Evolutionary conservation across 1,140 invertebrate species (phyloP).

Genomic region (Ericerus pela): DNA sequence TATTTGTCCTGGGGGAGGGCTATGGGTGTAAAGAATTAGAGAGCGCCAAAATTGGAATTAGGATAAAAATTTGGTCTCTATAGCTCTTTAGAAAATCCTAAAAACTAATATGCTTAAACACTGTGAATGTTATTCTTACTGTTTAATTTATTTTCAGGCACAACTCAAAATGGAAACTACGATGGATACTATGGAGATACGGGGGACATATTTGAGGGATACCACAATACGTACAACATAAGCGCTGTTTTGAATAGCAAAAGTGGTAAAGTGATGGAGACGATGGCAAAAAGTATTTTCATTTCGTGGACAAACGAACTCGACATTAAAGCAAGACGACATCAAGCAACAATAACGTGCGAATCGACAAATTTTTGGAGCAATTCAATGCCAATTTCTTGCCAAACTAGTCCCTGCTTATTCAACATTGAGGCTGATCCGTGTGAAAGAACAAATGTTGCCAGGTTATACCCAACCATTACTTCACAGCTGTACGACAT

Average conservation of each 20-base stretch:
- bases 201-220: constrained; percentile 17
- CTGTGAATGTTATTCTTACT: too few relatives aligned
- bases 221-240: constrained; percentile 19
- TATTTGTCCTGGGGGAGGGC: too few relatives aligned
- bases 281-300: constrained; percentile 15
- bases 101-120: too few relatives aligned
- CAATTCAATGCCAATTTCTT: constrained; percentile 17
- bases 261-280: constrained; percentile 18
- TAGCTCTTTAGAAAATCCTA: too few relatives aligned
- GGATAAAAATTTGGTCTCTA: too few relatives aligned
- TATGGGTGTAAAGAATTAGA: too few relatives aligned
- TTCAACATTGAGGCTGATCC: constrained; percentile 49
- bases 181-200: constrained; percentile 28
- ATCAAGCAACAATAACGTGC: constrained; percentile 29
- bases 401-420: constrained; percentile 36
- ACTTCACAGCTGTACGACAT: constrained; percentile 30
- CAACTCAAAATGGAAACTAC: constrained; percentile 26
- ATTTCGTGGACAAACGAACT: constrained; percentile 17
- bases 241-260: constrained; percentile 18
- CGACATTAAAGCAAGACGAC: constrained; percentile 25
- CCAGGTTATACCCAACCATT: constrained; percentile 31
- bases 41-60: too few relatives aligned
- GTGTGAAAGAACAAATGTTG: constrained; percentile 47
- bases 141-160: constrained; percentile 28
- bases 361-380: constrained; percentile 1